These are phyloP conservation scores for Orchesella flavescens DNA, from an alignment of 2,888 invertebrate genomes.

Conservation along the genomic window DNA sequence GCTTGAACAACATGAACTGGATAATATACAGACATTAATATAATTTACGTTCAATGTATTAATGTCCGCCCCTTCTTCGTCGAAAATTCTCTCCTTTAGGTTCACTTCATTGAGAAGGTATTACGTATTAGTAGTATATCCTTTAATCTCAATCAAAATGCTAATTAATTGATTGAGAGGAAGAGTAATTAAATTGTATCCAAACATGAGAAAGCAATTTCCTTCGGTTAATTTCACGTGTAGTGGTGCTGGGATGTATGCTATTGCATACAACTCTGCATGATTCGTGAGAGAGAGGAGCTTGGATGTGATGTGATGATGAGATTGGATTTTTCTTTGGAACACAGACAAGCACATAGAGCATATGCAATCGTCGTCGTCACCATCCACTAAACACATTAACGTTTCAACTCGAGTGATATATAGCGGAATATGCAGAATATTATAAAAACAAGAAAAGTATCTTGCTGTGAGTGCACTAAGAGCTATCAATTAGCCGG, in stretches of 20 bases:
- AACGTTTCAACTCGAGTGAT: not conserved
- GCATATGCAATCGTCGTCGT: no score
- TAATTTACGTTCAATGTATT: no score
- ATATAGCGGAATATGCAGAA: not conserved
- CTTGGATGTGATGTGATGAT: not conserved
- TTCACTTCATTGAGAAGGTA: not conserved
- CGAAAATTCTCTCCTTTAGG: not conserved
- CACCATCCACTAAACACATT: conserved; percentile 19
- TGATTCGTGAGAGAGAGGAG: no score
- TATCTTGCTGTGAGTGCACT: conserved; percentile 18
- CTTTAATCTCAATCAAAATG: conserved; percentile 59
- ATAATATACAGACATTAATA: no score
- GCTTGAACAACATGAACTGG: no score
- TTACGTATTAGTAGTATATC: not conserved
- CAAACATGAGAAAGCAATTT: conserved; percentile 58
- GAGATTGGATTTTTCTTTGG: conserved; percentile 18
- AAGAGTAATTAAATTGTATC: conserved; percentile 50
- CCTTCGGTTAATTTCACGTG: conserved; percentile 25
- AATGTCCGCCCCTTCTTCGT: not conserved
- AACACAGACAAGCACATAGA: not conserved
- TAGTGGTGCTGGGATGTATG: not conserved
- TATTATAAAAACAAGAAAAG: not conserved
- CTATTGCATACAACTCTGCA: no score
- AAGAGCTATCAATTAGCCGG: conserved; percentile 60
- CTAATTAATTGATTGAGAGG: conserved; percentile 57